Base-by-base conservation (phyloP, 2,113 vertebrate species). In the Accipiter virgatus region DNA sequence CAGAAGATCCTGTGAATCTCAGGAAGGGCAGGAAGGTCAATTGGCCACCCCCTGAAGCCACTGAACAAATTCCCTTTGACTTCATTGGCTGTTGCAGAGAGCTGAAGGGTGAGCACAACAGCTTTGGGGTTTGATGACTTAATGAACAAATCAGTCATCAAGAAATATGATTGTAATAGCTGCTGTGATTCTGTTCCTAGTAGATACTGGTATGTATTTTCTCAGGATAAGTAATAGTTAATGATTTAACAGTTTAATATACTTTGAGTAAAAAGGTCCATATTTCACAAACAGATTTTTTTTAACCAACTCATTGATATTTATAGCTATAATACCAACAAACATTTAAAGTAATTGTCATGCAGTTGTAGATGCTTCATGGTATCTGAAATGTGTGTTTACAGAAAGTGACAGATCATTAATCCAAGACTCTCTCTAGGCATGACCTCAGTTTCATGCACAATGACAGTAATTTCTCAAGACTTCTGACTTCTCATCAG, bases 351-450 rank as follows among this genome's bases (percentile, higher is more conserved):
- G 18, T 66, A 92, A 95, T 97, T 95, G 79, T 93, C 56, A 68
- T 95, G 78, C 61, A 89, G 52, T 34, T 0, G 0, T 63, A 36
- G 73, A 90, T 31, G 29, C 79, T 61, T 95, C 82, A 31, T 45
- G 27, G 65, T 89, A 73, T 96, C 71, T 93, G 42, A 97, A 97
- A 94, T 74, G 40, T 56, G 43, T 91, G 34, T 96, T 97, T 97
- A 93, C 90, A 93, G 88, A 92, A 97, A 94, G 81, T 88, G 95
- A 93, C 93, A 97, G 89, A 91, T 96, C 84, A 83, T 97, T 97
- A 97, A 97, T 95, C 78, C 86, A 67, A 94, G 56, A n/a, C n/a
- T 93, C 34, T 95, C 83, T 77, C 48, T 84, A 70, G 73, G 61
- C 55, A 47, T 53, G 67, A 95, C 95, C 81, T 88, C 23, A 52